Base-by-base conservation (phyloP, 2,888 invertebrate species). In the Rhimphoctona megacephalus region DNA sequence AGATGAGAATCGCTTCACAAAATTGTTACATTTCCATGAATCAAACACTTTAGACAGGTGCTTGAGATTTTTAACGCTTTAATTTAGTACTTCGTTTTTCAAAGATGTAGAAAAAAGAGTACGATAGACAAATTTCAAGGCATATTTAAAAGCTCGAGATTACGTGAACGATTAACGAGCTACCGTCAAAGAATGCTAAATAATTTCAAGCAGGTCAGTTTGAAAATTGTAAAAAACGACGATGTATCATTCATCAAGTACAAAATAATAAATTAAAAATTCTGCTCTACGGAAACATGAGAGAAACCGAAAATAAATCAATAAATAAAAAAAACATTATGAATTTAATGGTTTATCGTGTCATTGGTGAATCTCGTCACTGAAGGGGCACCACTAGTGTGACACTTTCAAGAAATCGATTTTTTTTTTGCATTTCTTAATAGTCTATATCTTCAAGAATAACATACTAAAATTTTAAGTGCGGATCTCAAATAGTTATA, bases 41-140 rank as follows among this genome's bases (percentile, higher is more conserved):
- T 83, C 83, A 80, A 77, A 72, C n/a, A 25, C 64, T 70, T 57
- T n/a, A n/a, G 57, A 57, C 70, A 36, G 64, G 64, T 46, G 25
- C 36, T 81, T 52, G 30, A 57, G 76, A 83, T 39, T 72, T 70
- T 86, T 76, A 72, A 80, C 80, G 46, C 77, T 64, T 54, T n/a
- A 25, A 25, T 70, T 57, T 61, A 30, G 66, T 46, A 77, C 43
- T 49, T 72, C 36, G 54, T 73, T 54, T 22, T 54, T 54, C 30
- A 22, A 30, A 66, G 33, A 36, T 19, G 39, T 36, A 54, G 61
- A 61, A 73, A 72, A 67, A 33, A 30, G 43, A 64, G 30, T 17
- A 22, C 67, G 33, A 46, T 39, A 22, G 54, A 30, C 61, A n/a
- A 67, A 11, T 36, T 52, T 25, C 67, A 52, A 25, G 52, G 39